A percentile compares a stretch with the other conserved stretches of the same genome.
These are phyloP conservation scores for Drosophila grimshawi DNA, from an alignment of 1,140 invertebrate species.

Conservation along the genomic window DNA sequence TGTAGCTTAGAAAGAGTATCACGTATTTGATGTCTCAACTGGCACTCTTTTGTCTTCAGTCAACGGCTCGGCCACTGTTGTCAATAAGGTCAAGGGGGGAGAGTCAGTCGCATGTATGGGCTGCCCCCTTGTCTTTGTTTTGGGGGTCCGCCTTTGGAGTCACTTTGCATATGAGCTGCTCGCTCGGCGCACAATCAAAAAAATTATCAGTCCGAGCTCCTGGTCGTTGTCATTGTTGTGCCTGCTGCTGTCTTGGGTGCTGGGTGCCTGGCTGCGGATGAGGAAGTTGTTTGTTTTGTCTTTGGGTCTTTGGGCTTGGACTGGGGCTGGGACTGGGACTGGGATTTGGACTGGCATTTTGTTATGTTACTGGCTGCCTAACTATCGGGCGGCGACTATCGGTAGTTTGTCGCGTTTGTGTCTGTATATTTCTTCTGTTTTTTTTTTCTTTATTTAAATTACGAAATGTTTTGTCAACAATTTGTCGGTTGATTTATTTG, in stretches of 20 bases:
- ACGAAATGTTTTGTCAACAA: slow-evolving; percentile 83
- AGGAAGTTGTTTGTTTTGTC: slow-evolving; percentile 66
- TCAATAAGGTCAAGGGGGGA: slow-evolving; percentile 59
- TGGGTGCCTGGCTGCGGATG: slow-evolving; percentile 48
- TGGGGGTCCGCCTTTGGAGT: slow-evolving; percentile 21
- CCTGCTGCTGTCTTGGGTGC: slow-evolving; percentile 18
- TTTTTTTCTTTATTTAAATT: slow-evolving; percentile 76
- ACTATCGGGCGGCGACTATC: slow-evolving; percentile 69
- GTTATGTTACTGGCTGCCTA: slow-evolving; percentile 59
- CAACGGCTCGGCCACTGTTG: slow-evolving; percentile 16
- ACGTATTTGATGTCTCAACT: neutral
- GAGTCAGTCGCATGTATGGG: neutral
- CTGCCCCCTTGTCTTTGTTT: slow-evolving; percentile 23
- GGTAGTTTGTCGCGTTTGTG: slow-evolving; percentile 63
- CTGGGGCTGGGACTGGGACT: slow-evolving; percentile 7
- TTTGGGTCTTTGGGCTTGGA: slow-evolving; percentile 21
- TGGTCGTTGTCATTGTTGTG: slow-evolving; percentile 37
- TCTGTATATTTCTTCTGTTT: slow-evolving; percentile 39
- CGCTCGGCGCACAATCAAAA: slow-evolving; percentile 31
- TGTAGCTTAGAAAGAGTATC: neutral
- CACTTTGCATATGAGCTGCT: slow-evolving; percentile 52
- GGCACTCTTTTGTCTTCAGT: slow-evolving; percentile 10
- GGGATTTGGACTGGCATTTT: slow-evolving; percentile 18
- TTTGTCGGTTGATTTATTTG: slow-evolving; percentile 80
- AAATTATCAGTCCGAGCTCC: slow-evolving; percentile 41